Conservation (phyloP, 2,113 vertebrate genomes). For the Felis catus region F.catus_Fca126_mat1.0 CM031420.1:61489501-61490000, state of each 20-base stretch:
- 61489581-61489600: not conserved
- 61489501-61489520: not conserved
- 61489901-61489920: slow-evolving; percentile 14
- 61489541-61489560: not conserved
- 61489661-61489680: slow-evolving; percentile 41
- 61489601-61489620: not conserved
- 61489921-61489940: slow-evolving; percentile 59
- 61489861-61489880: slow-evolving; percentile 44
- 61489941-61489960: slow-evolving; percentile 41
- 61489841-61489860: not conserved
- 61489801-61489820: slow-evolving; percentile 37
- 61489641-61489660: slow-evolving; percentile 27
- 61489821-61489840: slow-evolving; percentile 17
- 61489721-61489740: slow-evolving; percentile 1
- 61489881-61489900: slow-evolving; percentile 31
- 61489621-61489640: not conserved
- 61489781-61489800: slow-evolving; percentile 48
- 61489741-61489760: slow-evolving; percentile 24
- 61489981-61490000: slow-evolving; percentile 56
- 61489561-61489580: not conserved
- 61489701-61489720: not conserved
- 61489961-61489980: slow-evolving; percentile 63
- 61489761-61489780: slow-evolving; percentile 41
- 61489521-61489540: not conserved
- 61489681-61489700: slow-evolving; percentile 43